Conservation (phyloP, 2,797 vertebrate species). For the Cuniculus paca region DNA sequence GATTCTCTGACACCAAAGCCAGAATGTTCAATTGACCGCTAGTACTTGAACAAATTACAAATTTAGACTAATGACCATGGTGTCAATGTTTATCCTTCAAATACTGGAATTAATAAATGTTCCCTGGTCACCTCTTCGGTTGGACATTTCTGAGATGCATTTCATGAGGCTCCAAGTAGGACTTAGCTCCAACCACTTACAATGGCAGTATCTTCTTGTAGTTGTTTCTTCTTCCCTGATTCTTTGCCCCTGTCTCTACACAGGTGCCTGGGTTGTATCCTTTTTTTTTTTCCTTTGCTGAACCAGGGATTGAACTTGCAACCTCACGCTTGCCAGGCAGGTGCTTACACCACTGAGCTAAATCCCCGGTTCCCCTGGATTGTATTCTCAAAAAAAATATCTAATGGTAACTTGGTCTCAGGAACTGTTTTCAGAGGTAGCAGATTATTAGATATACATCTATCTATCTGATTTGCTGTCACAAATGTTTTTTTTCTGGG, state of each 20-base stretch:
- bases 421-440: neutral
- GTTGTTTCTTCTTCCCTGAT: neutral
- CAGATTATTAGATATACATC: neutral
- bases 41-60: neutral
- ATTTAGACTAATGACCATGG: neutral
- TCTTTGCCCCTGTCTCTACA: neutral
- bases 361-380: too few relatives aligned
- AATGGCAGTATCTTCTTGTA: neutral
- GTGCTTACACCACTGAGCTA: too few relatives aligned
- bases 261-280: neutral
- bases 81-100: neutral
- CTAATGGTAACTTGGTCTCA: neutral
- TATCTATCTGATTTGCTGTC: neutral
- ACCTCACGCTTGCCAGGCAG: too few relatives aligned
- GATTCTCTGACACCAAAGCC: neutral
- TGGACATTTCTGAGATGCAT: neutral
- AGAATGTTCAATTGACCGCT: neutral
- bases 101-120: neutral
- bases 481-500: neutral
- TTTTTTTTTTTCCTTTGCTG: too few relatives aligned
- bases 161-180: neutral
- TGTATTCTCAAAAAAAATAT: neutral
- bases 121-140: neutral
- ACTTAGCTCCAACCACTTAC: neutral
- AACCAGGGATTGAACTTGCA: too few relatives aligned